These are phyloP conservation scores for Marronus borbonicus DNA, from an alignment of 2,888 invertebrate species.

Conservation along the genomic window DNA sequence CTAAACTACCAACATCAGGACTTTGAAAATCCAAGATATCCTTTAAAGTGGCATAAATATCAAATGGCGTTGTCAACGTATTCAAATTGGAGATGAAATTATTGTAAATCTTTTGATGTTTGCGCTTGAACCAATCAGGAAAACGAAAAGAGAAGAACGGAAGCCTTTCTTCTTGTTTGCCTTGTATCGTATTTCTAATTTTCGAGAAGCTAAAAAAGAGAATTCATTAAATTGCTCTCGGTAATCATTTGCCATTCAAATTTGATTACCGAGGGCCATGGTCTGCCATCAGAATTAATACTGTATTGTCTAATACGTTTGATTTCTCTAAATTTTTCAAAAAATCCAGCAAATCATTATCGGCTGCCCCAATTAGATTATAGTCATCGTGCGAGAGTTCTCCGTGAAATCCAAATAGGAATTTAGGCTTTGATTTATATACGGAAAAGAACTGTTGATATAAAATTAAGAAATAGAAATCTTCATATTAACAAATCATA, in stretches of 20 bases:
- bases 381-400: conserved; percentile 91
- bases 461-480: conserved; percentile 52
- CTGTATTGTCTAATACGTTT: conserved; percentile 82
- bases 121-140: conserved; percentile 79
- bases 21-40: conserved; percentile 76
- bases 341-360: conserved; percentile 80
- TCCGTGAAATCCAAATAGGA: conserved; percentile 90
- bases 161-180: conserved; percentile 91
- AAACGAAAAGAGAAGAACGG: conserved; percentile 89
- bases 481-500: conserved; percentile 64
- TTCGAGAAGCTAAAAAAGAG: conserved; percentile 78
- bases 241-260: background rate
- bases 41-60: conserved; percentile 86
- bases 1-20: conserved; percentile 71
- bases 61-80: conserved; percentile 89
- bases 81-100: conserved; percentile 79
- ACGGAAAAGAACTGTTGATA: conserved; percentile 72
- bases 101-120: conserved; percentile 75
- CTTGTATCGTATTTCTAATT: conserved; percentile 89
- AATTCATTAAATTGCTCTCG: background rate
- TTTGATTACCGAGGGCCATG: conserved; percentile 85
- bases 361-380: conserved; percentile 84
- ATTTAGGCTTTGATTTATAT: conserved; percentile 82
- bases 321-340: conserved; percentile 75
- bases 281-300: conserved; percentile 93